Conservation (phyloP, 2,113 vertebrate species). For the Solea solea region DNA sequence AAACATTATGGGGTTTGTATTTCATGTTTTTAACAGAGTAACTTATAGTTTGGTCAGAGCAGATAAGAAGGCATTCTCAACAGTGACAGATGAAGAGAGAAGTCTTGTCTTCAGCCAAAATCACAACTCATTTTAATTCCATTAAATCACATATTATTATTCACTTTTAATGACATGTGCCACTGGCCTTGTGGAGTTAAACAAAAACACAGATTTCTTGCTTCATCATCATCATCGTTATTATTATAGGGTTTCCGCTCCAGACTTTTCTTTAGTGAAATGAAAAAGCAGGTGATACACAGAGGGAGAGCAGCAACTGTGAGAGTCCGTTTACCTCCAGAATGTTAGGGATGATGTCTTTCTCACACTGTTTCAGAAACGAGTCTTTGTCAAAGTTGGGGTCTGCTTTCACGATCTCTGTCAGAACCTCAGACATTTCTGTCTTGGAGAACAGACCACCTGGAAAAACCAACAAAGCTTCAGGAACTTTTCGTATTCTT, state of each 20-base stretch:
- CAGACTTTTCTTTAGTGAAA: too few species aligned
- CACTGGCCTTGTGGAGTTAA: not conserved
- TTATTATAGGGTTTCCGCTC: too few species aligned
- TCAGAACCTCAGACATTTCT: conserved; percentile 92
- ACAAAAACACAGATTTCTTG: not conserved
- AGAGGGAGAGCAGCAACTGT: not conserved
- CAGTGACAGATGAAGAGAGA: not conserved
- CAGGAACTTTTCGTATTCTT: not conserved
- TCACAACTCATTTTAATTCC: not conserved
- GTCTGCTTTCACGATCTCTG: conserved; percentile 90
- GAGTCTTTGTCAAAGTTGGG: conserved; percentile 88
- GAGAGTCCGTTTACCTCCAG: conserved; percentile 82
- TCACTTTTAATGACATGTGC: not conserved
- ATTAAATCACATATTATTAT: not conserved
- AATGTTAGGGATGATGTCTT: conserved; percentile 92
- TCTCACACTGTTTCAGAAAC: conserved; percentile 89
- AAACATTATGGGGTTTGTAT: not conserved
- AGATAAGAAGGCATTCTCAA: not conserved
- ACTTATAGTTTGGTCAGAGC: not conserved
- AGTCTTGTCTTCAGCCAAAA: not conserved
- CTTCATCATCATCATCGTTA: not conserved
- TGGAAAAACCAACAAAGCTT: conserved; percentile 55
- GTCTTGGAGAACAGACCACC: conserved; percentile 95
- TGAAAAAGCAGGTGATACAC: not conserved
- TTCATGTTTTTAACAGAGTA: not conserved